Evolutionary conservation across 2,797 vertebrate genomes (phyloP), one percentile per base, ranked within the genome.

Genomic region (Gallirallus australis): DNA sequence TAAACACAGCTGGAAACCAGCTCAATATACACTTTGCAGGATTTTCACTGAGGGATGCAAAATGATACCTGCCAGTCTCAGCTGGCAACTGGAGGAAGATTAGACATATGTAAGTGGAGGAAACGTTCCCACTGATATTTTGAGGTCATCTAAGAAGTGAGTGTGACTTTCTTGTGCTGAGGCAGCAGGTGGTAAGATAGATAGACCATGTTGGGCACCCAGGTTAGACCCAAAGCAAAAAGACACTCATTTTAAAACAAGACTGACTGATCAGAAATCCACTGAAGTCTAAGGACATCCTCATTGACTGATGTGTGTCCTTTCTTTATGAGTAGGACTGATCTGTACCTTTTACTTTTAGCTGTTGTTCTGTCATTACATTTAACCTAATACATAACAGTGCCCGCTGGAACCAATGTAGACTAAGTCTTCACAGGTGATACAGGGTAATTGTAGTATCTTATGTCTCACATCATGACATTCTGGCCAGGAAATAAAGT

Each of bases 1-100:
- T 53, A 93, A 89, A 72, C 86, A 71, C 84, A 87, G 91, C 89
- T 95, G 90, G 93, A 96, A 92, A 85, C 54, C 65, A 96, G 65
- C 47, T 89, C 93, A 77, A 85, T 79, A 66, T 40, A 66, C 2
- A 1, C 56, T 85, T 89, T 82, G 77, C 47, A 85, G 71, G 25
- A 31, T 64, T 93, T 86, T 77, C 86, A 85, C 61, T 12, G 65
- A 84, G 53, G 86, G 81, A 83, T 87, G 71, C 61, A 92, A 89
- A 96, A 84, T 40, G 86, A 77, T 89, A 91, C 83, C 84, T 91
- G 86, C 70, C 84, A 61, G 78, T 57, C 82, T 85, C 66, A 70
- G 82, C 82, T 92, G 79, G 71, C 25, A 56, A n/a, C 35, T 76
- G 90, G 64, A 78, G 68, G 60, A 91, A 89, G 45, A 92, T 82